Conservation (phyloP, 2,113 vertebrate genomes). For the Cavia porcellus region DNA sequence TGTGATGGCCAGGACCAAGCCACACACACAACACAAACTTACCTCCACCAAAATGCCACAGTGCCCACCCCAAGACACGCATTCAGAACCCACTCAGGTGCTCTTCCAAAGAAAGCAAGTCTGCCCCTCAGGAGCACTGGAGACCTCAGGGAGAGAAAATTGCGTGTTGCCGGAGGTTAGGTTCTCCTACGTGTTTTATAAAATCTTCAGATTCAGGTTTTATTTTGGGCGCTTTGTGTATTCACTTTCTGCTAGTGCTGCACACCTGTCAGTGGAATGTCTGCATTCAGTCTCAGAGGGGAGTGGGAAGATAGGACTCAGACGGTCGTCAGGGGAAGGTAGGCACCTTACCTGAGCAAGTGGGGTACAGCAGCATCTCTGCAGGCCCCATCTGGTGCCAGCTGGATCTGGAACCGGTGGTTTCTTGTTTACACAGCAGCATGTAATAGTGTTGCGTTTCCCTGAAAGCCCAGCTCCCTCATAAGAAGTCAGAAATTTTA, state of each 20-base stretch:
- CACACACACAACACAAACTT: neutral
- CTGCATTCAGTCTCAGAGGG: no score
- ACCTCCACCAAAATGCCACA: neutral
- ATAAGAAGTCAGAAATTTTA: slow-evolving; percentile 2
- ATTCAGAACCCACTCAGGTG: neutral
- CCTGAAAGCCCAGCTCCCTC: slow-evolving; percentile 37
- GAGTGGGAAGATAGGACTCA: neutral
- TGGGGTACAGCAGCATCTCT: neutral
- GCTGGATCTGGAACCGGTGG: accelerated
- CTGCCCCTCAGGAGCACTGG: neutral
- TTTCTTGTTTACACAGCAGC: neutral
- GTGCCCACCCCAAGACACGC: neutral
- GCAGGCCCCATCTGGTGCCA: accelerated
- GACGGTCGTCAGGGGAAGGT: neutral
- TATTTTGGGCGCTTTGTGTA: neutral
- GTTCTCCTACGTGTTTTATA: neutral
- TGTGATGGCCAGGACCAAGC: neutral
- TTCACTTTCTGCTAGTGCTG: neutral
- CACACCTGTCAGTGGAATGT: neutral
- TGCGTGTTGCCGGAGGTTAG: neutral
- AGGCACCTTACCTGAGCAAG: neutral
- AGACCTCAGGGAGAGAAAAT: neutral
- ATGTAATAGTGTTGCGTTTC: neutral
- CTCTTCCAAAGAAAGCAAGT: neutral
- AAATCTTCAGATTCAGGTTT: neutral